Conservation (phyloP, 2,888 invertebrate species). For the Frankliniella intonsa region DNA sequence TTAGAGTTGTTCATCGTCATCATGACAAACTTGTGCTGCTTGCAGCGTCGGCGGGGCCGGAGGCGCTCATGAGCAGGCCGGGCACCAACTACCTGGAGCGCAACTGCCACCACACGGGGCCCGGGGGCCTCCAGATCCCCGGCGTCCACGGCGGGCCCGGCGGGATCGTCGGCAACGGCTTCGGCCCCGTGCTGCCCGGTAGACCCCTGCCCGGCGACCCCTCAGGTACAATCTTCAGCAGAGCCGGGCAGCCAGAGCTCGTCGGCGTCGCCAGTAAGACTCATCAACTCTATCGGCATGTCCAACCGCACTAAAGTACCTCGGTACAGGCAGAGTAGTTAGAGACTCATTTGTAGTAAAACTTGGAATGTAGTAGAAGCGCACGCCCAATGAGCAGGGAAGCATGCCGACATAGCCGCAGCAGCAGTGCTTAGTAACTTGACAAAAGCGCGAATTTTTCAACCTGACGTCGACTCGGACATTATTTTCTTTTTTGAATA, state of each 20-base stretch:
- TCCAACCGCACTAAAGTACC: too few relatives aligned
- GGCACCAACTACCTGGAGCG: constrained; percentile 44
- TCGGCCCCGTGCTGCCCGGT: constrained; percentile 23
- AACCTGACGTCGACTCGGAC: too few relatives aligned
- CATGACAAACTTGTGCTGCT: background rate
- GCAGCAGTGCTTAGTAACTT: too few relatives aligned
- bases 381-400: too few relatives aligned
- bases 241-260: constrained; percentile 32
- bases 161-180: constrained; percentile 36
- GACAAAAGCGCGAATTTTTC: too few relatives aligned
- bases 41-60: constrained; percentile 42
- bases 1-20: background rate
- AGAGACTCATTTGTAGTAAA: too few relatives aligned
- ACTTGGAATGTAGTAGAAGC: too few relatives aligned
- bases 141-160: constrained; percentile 35
- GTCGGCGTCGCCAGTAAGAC: constrained; percentile 34
- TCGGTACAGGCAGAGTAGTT: too few relatives aligned
- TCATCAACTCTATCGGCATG: background rate
- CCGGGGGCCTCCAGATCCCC: constrained; percentile 39
- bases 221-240: constrained; percentile 37
- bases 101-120: constrained; percentile 41
- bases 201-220: constrained; percentile 30
- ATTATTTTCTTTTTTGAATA: too few relatives aligned
- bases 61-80: constrained; percentile 42
- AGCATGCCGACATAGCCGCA: too few relatives aligned